phyloP scores from a whole-genome alignment of 2,113 vertebrate species.

The Malurus cyaneus region DNA sequence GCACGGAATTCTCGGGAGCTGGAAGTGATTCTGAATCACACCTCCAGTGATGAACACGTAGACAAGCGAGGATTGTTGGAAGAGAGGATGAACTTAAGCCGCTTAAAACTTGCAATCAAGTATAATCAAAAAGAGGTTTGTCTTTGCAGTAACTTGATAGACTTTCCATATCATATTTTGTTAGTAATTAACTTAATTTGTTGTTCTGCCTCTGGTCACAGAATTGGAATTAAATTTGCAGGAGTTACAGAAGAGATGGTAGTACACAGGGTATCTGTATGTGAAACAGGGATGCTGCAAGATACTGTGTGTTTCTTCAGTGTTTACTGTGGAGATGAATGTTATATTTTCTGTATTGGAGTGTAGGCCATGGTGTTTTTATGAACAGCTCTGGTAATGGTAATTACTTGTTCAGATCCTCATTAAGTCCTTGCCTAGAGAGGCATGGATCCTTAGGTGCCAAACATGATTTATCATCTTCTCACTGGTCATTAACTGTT shows the following conservation, averaged over 20 bases:
- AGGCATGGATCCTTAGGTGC: background rate
- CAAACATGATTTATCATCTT: background rate
- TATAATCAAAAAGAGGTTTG: conserved; percentile 99
- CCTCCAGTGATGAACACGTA: conserved; percentile 88
- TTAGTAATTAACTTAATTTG: background rate
- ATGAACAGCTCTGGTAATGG: background rate
- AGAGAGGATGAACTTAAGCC: conserved; percentile 98
- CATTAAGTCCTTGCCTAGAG: background rate
- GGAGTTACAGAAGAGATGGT: background rate
- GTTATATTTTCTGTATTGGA: background rate
- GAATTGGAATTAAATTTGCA: background rate
- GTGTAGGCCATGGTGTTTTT: background rate
- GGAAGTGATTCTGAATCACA: conserved; percentile 97
- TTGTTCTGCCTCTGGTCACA: background rate
- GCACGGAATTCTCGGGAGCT: conserved; percentile 97
- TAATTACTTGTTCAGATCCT: background rate
- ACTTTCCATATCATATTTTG: background rate
- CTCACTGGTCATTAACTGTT: background rate
- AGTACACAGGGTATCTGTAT: background rate
- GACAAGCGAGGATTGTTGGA: conserved; percentile 94
- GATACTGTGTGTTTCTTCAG: background rate
- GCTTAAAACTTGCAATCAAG: conserved; percentile 97
- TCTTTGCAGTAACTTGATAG: background rate
- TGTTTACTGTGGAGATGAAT: background rate
- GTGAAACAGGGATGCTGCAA: background rate